Percentiles rank a stretch among this genome's conserved stretches.
phyloP scores from a whole-genome alignment of 2,797 vertebrate species.

The Catamblyrhynchus diadema region DNA sequence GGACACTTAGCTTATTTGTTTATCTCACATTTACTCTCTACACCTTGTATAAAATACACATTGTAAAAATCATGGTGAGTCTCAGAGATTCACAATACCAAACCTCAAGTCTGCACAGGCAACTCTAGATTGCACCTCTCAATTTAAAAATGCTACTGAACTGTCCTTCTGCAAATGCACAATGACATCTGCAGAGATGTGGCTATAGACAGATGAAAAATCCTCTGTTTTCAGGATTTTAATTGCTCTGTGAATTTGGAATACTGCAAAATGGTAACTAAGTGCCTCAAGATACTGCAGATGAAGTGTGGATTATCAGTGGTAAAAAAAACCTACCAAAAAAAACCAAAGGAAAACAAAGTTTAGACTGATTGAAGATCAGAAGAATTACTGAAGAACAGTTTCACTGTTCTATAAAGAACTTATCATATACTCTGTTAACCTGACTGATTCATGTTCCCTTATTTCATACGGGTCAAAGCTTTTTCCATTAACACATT shows the following conservation, averaged over 20 bases:
- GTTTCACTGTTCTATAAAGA: not conserved
- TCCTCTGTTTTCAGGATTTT: not conserved
- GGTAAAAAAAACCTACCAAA: not conserved
- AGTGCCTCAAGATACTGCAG: not conserved
- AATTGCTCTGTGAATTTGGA: not conserved
- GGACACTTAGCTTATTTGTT: not conserved
- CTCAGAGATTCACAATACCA: not conserved
- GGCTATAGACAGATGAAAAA: not conserved
- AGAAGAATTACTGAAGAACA: not conserved
- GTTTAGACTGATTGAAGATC: not conserved
- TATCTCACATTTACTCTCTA: not conserved
- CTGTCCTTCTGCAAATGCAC: not conserved
- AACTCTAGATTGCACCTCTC: not conserved
- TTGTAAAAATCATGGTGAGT: not conserved
- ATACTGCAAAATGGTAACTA: not conserved
- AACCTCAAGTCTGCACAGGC: not conserved
- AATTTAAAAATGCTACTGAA: not conserved
- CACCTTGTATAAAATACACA: not conserved
- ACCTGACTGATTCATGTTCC: not conserved
- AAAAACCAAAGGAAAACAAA: not conserved
- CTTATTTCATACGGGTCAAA: not conserved
- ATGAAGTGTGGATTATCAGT: not conserved
- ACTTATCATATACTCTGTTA: not conserved
- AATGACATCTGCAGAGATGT: not conserved
- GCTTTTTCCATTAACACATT: not conserved